Base-by-base conservation (phyloP, 2,797 vertebrate species). In the Pangasius djambal region DNA sequence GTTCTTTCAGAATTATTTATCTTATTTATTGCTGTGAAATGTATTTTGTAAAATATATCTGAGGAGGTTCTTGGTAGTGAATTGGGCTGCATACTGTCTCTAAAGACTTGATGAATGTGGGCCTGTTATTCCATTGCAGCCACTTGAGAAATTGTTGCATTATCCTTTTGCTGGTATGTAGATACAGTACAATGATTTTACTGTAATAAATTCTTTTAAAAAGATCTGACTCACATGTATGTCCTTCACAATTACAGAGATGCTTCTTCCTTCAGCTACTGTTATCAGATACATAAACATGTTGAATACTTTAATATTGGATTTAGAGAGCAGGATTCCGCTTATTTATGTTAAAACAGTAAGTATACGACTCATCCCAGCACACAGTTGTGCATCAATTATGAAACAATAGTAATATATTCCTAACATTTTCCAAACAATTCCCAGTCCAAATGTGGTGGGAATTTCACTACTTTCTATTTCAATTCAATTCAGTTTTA, bases 21-120 rank as follows among this genome's bases (percentile, higher is more conserved):
- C 37, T 65, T 65, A 83, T 83, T 67, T 83, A 65, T 83, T 67
- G 25, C n/a, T 28, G 57, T 83, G 34, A 28, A 40, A 83, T 63
- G 22, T 31, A 59, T 65, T 83, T 63, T 83, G 13, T 83, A 65
- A 65, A 50, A 82, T 59, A 22, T 37, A 15, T 82, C 4, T 34
- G 9, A 82, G 20, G 0, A 0, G 5, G 22, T 48, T 84, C 82
- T 48, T n/a, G 40, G 15, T 31, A 65, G 40, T 50, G 82, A 48
- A 65, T 48, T 10, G 9, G 40, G 4, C 15, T 5, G 8, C 37
- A 67, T 67, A 20, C 50, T 84, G 16, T 48, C 37, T 83, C 55
- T 48, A 44, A 83, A 63, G 63, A 6, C 10, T n/a, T 65, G 15
- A 61, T 59, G 81, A 83, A 83, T 31, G 82, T 16, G 6, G 37